Conservation (phyloP, 2,113 vertebrate species). For the Alligator sinensis region DNA sequence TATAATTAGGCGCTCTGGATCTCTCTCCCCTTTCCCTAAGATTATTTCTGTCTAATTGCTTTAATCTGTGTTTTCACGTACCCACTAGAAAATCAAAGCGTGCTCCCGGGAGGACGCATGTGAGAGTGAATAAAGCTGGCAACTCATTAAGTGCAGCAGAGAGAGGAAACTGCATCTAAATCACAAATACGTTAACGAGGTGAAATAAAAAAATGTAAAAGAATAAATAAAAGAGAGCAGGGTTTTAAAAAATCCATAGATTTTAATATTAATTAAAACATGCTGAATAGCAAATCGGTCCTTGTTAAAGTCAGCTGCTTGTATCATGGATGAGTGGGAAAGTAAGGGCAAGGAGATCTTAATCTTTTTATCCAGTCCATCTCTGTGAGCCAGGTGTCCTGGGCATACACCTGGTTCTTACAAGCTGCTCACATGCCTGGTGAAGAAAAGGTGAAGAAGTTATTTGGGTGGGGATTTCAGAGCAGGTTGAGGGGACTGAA, state of each 20-base stretch:
- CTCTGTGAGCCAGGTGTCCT: neutral
- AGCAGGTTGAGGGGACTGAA: neutral
- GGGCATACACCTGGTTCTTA: neutral
- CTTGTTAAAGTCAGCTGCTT: neutral
- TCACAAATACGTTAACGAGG: slow-evolving; percentile 74
- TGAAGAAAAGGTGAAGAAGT: neutral
- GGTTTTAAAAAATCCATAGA: neutral
- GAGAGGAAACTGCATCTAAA: slow-evolving; percentile 78
- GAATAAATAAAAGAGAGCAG: slow-evolving; percentile 55
- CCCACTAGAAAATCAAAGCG: slow-evolving; percentile 76
- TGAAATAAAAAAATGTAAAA: slow-evolving; percentile 64
- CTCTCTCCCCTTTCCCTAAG: slow-evolving; percentile 73
- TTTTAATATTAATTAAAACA: slow-evolving; percentile 62
- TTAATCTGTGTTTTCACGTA: slow-evolving; percentile 79
- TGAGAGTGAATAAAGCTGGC: slow-evolving; percentile 79
- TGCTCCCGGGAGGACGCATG: slow-evolving; percentile 65
- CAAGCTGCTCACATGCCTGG: neutral
- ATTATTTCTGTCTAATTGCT: slow-evolving; percentile 79
- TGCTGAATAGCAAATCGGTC: slow-evolving; percentile 6
- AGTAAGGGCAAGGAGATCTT: neutral
- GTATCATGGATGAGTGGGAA: neutral
- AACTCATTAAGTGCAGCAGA: slow-evolving; percentile 75
- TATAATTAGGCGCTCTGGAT: slow-evolving; percentile 71
- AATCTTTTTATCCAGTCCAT: neutral
- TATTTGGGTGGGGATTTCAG: neutral